These are phyloP conservation scores for Alosa sapidissima DNA, from an alignment of 2,797 vertebrate species.

Conservation along the genomic window DNA sequence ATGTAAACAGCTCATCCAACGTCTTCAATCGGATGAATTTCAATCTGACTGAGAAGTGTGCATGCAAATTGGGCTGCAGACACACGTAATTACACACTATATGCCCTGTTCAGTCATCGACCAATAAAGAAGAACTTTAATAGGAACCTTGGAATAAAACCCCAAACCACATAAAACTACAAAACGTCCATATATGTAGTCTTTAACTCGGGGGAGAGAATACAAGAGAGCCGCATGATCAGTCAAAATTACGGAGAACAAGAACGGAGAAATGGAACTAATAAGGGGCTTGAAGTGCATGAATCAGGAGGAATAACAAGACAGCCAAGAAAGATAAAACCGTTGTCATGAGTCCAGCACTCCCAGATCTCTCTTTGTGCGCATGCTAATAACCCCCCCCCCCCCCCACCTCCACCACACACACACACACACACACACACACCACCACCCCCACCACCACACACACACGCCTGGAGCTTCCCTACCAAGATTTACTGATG, in stretches of 20 bases:
- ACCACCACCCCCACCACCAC: too few species aligned
- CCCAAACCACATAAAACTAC: too few species aligned
- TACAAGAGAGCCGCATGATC: not conserved
- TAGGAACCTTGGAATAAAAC: not conserved
- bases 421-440: too few species aligned
- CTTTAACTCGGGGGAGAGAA: not conserved
- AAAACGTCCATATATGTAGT: not conserved
- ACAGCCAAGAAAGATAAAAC: not conserved
- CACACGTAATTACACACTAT: not conserved
- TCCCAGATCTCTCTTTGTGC: not conserved
- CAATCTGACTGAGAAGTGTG: too few species aligned
- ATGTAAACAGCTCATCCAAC: too few species aligned
- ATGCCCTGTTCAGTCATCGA: not conserved
- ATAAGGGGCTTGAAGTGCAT: not conserved
- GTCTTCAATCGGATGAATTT: too few species aligned
- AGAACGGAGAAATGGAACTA: not conserved
- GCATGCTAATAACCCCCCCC: slow-evolving; percentile 11
- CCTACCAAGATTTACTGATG: slow-evolving; percentile 46
- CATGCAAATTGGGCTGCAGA: not conserved
- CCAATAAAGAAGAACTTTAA: not conserved
- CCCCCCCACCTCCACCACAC: not conserved
- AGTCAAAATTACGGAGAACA: not conserved
- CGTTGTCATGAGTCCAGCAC: not conserved
- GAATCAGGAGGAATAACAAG: not conserved
- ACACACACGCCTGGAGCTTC: slow-evolving; percentile 26